phyloP scores from a whole-genome alignment of 2,797 vertebrate genomes.

The Myripristis jacobus region DNA sequence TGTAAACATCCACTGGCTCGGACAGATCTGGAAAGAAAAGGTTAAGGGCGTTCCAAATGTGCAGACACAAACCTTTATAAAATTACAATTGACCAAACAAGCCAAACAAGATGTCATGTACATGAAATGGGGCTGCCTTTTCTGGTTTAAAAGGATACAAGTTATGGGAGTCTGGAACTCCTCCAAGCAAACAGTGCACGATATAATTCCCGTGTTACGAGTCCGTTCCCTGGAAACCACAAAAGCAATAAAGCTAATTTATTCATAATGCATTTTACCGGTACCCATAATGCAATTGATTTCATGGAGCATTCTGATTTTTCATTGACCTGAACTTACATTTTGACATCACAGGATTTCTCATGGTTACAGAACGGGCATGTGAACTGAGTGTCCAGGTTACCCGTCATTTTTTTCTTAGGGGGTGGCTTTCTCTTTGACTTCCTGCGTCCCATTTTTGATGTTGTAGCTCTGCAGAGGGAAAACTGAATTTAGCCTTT shows the following conservation, averaged over 20 bases:
- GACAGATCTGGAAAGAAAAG: constrained; percentile 86
- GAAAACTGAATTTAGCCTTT: background rate
- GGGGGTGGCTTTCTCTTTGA: constrained; percentile 94
- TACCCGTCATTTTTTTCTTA: constrained; percentile 94
- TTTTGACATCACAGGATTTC: constrained; percentile 95
- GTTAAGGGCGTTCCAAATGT: constrained; percentile 72
- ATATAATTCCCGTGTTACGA: constrained; percentile 95
- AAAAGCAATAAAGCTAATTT: background rate
- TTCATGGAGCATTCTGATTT: background rate
- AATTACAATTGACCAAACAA: background rate
- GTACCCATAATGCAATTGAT: background rate
- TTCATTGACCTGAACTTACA: constrained; percentile 77
- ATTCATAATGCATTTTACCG: background rate
- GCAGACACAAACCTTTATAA: background rate
- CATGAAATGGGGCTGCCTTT: background rate
- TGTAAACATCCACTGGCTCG: constrained; percentile 94
- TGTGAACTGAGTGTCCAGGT: constrained; percentile 93
- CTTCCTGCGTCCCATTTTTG: constrained; percentile 90
- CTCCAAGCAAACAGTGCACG: constrained; percentile 93
- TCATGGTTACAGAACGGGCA: constrained; percentile 97
- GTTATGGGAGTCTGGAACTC: constrained; percentile 98
- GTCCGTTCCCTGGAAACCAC: constrained; percentile 87
- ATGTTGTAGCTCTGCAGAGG: constrained; percentile 12
- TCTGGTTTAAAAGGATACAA: constrained; percentile 88
- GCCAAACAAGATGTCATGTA: background rate